Percentiles rank a stretch among this genome's conserved stretches.
phyloP scores from a whole-genome alignment of 2,113 vertebrate species.

The Gorsachius goisagi region DNA sequence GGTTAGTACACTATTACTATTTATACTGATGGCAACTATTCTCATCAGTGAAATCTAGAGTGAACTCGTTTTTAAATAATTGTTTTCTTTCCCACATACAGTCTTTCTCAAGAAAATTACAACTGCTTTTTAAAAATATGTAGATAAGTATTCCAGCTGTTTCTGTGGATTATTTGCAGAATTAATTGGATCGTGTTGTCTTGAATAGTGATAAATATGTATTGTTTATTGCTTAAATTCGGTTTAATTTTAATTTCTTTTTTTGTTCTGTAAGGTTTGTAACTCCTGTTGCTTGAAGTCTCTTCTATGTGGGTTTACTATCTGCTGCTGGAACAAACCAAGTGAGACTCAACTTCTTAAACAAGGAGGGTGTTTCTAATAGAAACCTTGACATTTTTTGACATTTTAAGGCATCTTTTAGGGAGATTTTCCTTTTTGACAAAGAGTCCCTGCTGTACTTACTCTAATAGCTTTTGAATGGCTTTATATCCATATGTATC shows the following conservation, averaged over 20 bases:
- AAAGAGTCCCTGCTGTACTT: neutral
- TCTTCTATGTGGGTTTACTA: neutral
- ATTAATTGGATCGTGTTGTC: neutral
- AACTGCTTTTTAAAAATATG: neutral
- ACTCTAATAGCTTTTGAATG: neutral
- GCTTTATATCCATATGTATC: too few species aligned
- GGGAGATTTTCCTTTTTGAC: neutral
- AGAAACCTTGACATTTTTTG: neutral
- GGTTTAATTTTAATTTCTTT: neutral
- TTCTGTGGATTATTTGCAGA: neutral
- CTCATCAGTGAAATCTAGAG: neutral
- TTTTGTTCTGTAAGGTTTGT: neutral
- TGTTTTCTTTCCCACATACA: neutral
- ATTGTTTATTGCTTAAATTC: neutral
- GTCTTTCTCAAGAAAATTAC: neutral
- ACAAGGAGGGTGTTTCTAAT: neutral
- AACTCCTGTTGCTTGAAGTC: neutral
- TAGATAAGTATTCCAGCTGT: neutral
- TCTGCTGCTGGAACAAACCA: neutral
- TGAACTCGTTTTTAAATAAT: neutral
- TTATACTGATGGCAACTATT: neutral
- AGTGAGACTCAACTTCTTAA: neutral
- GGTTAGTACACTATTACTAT: neutral
- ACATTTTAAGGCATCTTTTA: neutral
- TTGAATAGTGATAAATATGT: neutral